phyloP scores from a whole-genome alignment of 2,797 vertebrate genomes.

The Sus cebifrons region DNA sequence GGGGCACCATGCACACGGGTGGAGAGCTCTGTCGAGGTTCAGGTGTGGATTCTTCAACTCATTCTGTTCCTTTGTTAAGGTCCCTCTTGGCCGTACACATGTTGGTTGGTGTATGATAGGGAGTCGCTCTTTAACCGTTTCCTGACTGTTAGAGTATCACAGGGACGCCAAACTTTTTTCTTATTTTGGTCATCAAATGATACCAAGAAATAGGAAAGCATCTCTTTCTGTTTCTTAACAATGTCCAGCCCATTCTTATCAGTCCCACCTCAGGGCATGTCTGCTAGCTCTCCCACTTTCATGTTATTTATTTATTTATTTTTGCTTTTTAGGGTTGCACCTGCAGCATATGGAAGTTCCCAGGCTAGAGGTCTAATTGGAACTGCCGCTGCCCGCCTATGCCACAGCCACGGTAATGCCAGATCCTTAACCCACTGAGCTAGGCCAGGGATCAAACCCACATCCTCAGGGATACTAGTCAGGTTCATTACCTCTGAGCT shows the following conservation, averaged over 20 bases:
- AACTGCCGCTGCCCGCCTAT: too few species aligned
- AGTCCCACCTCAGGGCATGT: background rate
- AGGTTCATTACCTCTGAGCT: too few species aligned
- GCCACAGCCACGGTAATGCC: too few species aligned
- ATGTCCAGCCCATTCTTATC: background rate
- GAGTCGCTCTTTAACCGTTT: background rate
- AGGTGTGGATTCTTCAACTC: background rate
- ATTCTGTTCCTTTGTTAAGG: background rate
- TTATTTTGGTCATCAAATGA: background rate
- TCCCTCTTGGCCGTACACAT: background rate
- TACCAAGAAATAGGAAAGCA: background rate
- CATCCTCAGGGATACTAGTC: too few species aligned
- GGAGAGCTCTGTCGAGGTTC: background rate
- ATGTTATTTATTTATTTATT: background rate
- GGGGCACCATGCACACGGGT: rapidly evolving
- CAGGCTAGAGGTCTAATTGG: too few species aligned
- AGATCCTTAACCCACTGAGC: too few species aligned
- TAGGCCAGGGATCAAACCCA: too few species aligned
- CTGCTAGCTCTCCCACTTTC: background rate
- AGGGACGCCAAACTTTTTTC: background rate
- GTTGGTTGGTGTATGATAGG: background rate
- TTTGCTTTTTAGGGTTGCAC: too few species aligned
- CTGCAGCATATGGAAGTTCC: too few species aligned
- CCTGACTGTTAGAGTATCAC: rapidly evolving
- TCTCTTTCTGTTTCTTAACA: background rate